These are phyloP conservation scores for Taxidea taxus DNA, from an alignment of 2,113 vertebrate species.

Conservation along the genomic window DNA sequence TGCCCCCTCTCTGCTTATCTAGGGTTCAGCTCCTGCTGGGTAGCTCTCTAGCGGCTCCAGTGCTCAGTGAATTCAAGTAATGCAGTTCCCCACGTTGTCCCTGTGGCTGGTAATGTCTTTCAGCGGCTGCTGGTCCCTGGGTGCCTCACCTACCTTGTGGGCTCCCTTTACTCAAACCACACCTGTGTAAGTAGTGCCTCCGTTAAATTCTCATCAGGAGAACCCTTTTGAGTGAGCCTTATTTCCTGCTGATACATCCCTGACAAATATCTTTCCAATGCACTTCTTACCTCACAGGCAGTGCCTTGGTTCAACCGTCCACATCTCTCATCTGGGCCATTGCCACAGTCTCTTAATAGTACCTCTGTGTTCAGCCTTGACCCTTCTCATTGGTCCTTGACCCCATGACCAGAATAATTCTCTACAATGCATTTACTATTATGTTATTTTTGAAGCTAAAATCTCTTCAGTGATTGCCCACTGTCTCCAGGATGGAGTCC, in stretches of 20 bases:
- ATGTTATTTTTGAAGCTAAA: background rate
- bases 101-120: background rate
- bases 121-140: background rate
- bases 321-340: background rate
- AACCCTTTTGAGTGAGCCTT: background rate
- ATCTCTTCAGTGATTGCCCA: background rate
- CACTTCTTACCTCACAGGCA: background rate
- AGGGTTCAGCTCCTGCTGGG: background rate
- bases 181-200: background rate
- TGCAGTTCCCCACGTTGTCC: background rate
- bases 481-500: background rate
- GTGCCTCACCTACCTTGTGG: background rate
- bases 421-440: background rate
- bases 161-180: background rate
- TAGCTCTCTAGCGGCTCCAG: background rate
- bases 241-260: background rate
- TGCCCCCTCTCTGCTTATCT: background rate
- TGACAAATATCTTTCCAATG: background rate
- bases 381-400: background rate
- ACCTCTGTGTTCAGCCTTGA: background rate
- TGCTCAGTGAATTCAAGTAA: background rate
- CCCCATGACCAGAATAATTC: background rate
- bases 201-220: background rate
- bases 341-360: background rate
- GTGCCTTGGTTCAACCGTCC: background rate